Conservation (phyloP, 2,113 vertebrate genomes). For the Planiliza haematocheilus region DNA sequence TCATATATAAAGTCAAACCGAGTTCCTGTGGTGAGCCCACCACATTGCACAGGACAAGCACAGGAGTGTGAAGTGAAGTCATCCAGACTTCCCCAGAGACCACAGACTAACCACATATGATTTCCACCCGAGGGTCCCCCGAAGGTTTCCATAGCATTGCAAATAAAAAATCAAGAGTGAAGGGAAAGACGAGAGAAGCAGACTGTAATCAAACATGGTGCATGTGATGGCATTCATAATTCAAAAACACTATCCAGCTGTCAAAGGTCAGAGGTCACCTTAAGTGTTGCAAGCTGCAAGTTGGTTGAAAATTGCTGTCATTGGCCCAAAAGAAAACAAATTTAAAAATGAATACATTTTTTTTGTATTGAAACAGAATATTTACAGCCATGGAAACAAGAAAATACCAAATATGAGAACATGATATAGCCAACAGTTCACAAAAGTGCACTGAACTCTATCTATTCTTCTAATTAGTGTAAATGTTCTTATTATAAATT, state of each 20-base stretch:
- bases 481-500: too few species aligned
- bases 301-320: too few species aligned
- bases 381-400: too few species aligned
- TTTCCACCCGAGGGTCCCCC: conserved; percentile 16
- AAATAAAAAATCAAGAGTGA: neutral
- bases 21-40: conserved; percentile 65
- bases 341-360: too few species aligned
- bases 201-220: too few species aligned
- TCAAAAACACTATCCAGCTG: neutral
- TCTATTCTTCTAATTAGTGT: too few species aligned
- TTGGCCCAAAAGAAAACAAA: too few species aligned
- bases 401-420: too few species aligned
- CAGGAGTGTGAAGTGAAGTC: conserved; percentile 9
- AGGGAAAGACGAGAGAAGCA: neutral
- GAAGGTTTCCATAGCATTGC: neutral
- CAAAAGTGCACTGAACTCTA: too few species aligned
- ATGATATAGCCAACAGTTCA: too few species aligned
- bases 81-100: conserved; percentile 56
- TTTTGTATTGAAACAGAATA: too few species aligned
- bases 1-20: conserved; percentile 7
- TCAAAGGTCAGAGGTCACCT: neutral
- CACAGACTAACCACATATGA: conserved; percentile 53
- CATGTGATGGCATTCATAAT: neutral
- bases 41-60: conserved; percentile 14
- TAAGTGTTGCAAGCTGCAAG: neutral